These are phyloP conservation scores for Lacerta viridis DNA, from an alignment of 2,797 vertebrate genomes.

Conservation along the genomic window DNA sequence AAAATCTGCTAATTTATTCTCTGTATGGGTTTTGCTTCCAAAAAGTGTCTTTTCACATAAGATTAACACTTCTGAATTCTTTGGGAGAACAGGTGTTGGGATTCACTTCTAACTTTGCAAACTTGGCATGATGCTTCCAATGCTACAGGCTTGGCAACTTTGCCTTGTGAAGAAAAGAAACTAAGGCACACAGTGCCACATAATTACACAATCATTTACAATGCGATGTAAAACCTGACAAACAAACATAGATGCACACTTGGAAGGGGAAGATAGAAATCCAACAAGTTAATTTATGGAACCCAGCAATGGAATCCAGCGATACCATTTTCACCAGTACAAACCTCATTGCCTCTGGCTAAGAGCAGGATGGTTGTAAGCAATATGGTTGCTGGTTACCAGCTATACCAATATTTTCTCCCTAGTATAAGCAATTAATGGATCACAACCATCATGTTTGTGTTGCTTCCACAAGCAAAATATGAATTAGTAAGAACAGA, in stretches of 20 bases:
- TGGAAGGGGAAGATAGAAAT: not conserved
- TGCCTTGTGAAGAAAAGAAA: constrained; percentile 3
- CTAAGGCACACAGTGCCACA: not conserved
- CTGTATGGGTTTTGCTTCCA: not conserved
- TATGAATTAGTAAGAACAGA: too few relatives aligned
- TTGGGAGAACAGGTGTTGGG: not conserved
- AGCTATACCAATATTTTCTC: not conserved
- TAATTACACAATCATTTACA: constrained; percentile 5
- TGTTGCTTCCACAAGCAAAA: not conserved
- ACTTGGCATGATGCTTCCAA: not conserved
- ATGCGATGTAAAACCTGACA: not conserved
- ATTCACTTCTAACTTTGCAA: constrained; percentile 4
- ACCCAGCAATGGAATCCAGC: not conserved
- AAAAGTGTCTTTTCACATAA: constrained; percentile 8
- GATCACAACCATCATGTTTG: not conserved
- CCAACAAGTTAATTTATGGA: not conserved
- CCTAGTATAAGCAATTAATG: not conserved
- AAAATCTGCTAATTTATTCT: constrained; percentile 15
- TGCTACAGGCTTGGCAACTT: not conserved
- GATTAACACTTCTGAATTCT: constrained; percentile 4
- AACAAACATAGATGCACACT: not conserved
- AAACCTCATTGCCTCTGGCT: not conserved
- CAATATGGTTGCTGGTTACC: not conserved
- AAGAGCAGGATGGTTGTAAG: not conserved
- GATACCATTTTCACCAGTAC: not conserved